A percentile compares a stretch with the other conserved stretches of the same genome.
Conservation (phyloP, 2,888 invertebrate genomes). For the Xestoiulus laeticollis region DNA sequence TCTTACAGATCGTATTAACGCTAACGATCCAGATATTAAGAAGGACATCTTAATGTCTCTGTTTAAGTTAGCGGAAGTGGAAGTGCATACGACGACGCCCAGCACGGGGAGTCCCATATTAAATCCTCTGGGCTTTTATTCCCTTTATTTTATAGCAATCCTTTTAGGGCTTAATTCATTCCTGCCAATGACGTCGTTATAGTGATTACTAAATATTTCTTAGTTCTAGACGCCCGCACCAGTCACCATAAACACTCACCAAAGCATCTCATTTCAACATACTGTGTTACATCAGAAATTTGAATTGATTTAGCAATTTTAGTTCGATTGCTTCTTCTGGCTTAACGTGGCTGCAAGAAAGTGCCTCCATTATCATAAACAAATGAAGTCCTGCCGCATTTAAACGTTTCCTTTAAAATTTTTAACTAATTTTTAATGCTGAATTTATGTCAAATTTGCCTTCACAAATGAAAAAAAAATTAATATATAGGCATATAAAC, state of each 20-base stretch:
- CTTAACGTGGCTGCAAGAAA: constrained; percentile 45
- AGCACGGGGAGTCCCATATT: not conserved
- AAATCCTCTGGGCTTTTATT: not conserved
- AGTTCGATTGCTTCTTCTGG: not conserved
- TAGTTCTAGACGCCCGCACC: not conserved
- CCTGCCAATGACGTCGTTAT: constrained; percentile 31
- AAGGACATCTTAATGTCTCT: constrained; percentile 49
- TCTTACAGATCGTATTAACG: constrained; percentile 51
- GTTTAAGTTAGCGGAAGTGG: constrained; percentile 53
- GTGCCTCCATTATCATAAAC: constrained; percentile 45
- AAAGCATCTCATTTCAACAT: not conserved
- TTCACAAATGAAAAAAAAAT: not conserved
- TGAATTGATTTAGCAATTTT: not conserved
- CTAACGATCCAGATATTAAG: constrained; percentile 46
- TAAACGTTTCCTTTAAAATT: not conserved
- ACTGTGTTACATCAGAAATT: not conserved
- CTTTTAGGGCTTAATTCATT: constrained; percentile 44
- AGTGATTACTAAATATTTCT: constrained; percentile 20
- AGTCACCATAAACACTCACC: constrained; percentile 17
- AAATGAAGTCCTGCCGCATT: constrained; percentile 44
- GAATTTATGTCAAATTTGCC: not conserved
- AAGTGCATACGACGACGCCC: constrained; percentile 43
- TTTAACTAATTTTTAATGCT: not conserved
- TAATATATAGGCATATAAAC: not conserved
- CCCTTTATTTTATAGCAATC: constrained; percentile 5